Conservation (phyloP, 1,140 invertebrate species). For the Gonatopus flavifemur region DNA sequence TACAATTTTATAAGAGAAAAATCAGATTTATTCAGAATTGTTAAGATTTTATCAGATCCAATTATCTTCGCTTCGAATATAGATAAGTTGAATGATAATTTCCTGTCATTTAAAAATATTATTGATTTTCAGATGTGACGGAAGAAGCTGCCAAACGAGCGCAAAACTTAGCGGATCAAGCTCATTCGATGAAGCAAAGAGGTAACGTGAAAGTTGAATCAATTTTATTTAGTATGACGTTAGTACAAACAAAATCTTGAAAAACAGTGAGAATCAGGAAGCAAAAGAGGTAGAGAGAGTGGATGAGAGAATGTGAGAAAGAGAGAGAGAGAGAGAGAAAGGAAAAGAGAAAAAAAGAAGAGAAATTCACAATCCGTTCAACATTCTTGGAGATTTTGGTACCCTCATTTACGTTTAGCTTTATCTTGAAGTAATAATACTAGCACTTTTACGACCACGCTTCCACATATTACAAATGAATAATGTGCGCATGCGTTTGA, state of each 20-base stretch:
- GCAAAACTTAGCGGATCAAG: slow-evolving; percentile 42
- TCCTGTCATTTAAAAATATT: too few species aligned
- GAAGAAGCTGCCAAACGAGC: slow-evolving; percentile 53
- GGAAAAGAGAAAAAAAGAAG: not conserved
- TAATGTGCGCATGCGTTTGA: slow-evolving; percentile 50
- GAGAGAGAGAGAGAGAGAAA: not conserved
- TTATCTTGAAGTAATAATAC: slow-evolving; percentile 59
- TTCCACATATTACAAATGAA: slow-evolving; percentile 56
- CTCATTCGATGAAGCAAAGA: slow-evolving; percentile 35
- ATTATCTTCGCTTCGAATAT: too few species aligned
- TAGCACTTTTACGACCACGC: slow-evolving; percentile 59
- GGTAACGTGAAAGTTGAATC: slow-evolving; percentile 46
- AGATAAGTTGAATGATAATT: too few species aligned
- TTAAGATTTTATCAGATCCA: too few species aligned
- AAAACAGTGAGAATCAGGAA: too few species aligned
- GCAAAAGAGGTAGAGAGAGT: not conserved
- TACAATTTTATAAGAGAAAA: too few species aligned
- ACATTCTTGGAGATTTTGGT: slow-evolving; percentile 54
- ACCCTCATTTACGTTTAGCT: slow-evolving; percentile 61
- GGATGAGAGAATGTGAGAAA: not conserved
- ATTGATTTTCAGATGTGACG: slow-evolving; percentile 56
- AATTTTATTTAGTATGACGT: slow-evolving; percentile 17
- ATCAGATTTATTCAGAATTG: too few species aligned
- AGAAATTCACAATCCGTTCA: slow-evolving; percentile 36
- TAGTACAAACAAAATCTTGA: too few species aligned